These are phyloP conservation scores for Oreamnos americanus DNA, from an alignment of 2,113 vertebrate species.

Conservation along the genomic window DNA sequence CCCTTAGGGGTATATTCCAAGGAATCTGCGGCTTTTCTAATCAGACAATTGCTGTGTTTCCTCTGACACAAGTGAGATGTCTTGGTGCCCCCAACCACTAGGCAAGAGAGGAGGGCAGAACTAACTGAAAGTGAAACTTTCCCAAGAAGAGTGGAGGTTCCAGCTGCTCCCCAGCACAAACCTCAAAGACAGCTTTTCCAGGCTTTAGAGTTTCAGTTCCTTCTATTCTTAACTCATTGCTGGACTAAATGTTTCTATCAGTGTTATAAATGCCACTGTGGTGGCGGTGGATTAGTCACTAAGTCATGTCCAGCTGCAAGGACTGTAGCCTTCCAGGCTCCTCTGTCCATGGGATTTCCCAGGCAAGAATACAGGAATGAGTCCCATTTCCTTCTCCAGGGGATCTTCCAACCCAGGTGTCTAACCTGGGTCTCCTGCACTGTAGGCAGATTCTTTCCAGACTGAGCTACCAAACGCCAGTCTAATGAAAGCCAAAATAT, in stretches of 20 bases:
- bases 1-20: neutral
- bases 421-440: neutral
- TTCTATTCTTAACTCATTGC: neutral
- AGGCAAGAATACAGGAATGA: neutral
- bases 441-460: neutral
- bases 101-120: neutral
- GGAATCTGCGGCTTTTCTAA: neutral
- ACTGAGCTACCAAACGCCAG: neutral
- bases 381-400: neutral
- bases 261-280: neutral
- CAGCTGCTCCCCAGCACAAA: neutral
- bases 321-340: neutral
- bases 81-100: neutral
- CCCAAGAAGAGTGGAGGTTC: neutral
- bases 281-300: neutral
- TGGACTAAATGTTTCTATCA: neutral
- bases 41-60: neutral
- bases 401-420: neutral
- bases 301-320: neutral
- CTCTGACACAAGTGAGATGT: neutral
- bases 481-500: neutral
- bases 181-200: neutral
- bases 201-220: neutral
- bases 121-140: neutral
- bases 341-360: neutral